These are phyloP conservation scores for Drosophila borealis DNA, from an alignment of 2,888 invertebrate species.

Conservation along the genomic window DNA sequence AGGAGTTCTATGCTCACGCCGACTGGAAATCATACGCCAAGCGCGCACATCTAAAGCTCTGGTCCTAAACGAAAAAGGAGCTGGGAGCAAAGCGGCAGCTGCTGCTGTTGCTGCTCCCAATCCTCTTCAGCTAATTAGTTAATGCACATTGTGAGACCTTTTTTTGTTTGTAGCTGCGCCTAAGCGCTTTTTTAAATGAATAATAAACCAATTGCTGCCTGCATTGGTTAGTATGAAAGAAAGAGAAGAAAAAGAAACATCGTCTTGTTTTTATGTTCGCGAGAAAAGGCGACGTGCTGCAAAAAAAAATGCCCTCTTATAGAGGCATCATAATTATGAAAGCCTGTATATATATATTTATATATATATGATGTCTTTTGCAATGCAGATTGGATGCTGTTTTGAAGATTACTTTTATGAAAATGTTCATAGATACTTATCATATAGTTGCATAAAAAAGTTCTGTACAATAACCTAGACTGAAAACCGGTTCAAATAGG, in stretches of 20 bases:
- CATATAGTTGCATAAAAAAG: no score
- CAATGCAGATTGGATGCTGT: no score
- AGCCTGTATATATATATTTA: no score
- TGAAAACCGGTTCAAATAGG: no score
- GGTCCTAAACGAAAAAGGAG: slow-evolving; percentile 84
- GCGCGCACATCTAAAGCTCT: slow-evolving; percentile 86
- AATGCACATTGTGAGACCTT: slow-evolving; percentile 58
- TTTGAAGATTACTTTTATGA: no score
- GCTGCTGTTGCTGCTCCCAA: slow-evolving; percentile 4
- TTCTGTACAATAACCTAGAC: no score
- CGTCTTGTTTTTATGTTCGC: no score
- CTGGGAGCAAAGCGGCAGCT: background rate
- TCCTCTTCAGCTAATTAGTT: slow-evolving; percentile 39
- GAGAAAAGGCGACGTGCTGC: no score
- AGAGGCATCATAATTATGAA: no score
- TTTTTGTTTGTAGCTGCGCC: slow-evolving; percentile 62
- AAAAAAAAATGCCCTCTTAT: no score
- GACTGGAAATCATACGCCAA: slow-evolving; percentile 86
- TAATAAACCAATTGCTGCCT: slow-evolving; percentile 44
- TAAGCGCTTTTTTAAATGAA: slow-evolving; percentile 42
- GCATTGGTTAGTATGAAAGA: slow-evolving; percentile 44
- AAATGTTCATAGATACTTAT: no score
- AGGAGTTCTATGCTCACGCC: slow-evolving; percentile 91
- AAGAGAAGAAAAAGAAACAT: slow-evolving; percentile 8
- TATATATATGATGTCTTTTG: no score